These are phyloP conservation scores for Hydrolagus colliei DNA, from an alignment of 2,797 vertebrate species.

Conservation along the genomic window DNA sequence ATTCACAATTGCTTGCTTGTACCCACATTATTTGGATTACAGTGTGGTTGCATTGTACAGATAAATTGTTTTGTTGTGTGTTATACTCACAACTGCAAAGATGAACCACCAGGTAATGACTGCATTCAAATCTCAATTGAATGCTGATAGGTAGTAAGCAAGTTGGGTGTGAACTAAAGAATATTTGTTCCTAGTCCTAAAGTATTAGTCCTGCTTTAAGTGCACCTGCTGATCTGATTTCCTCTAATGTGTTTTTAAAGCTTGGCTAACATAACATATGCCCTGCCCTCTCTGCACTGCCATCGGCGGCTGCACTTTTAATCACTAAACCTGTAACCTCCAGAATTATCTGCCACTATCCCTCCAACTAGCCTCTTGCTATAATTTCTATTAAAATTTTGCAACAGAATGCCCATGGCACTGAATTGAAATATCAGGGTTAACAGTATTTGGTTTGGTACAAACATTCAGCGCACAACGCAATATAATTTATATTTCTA, in stretches of 20 bases:
- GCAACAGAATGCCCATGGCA: no score
- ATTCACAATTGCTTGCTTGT: background rate
- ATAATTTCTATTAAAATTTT: no score
- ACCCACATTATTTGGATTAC: background rate
- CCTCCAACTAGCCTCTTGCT: no score
- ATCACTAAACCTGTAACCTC: no score
- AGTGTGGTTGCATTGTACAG: background rate
- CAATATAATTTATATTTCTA: no score
- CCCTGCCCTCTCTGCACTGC: no score
- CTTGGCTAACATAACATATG: background rate
- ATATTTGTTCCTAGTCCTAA: background rate
- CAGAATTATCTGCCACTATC: no score
- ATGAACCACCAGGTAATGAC: background rate
- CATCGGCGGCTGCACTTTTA: no score
- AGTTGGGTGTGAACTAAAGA: background rate
- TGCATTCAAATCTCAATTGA: background rate
- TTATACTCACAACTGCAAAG: background rate
- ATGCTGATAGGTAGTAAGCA: background rate
- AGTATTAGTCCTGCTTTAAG: constrained; percentile 21
- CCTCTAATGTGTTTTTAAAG: constrained; percentile 1
- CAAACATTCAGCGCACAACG: no score
- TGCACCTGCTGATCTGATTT: constrained; percentile 15
- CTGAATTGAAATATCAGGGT: no score
- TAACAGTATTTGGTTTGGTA: no score
- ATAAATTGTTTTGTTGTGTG: background rate